Evolutionary conservation across 1,140 invertebrate species (phyloP), one percentile per base, ranked within the genome.

Genomic region (Diprion similis): DNA sequence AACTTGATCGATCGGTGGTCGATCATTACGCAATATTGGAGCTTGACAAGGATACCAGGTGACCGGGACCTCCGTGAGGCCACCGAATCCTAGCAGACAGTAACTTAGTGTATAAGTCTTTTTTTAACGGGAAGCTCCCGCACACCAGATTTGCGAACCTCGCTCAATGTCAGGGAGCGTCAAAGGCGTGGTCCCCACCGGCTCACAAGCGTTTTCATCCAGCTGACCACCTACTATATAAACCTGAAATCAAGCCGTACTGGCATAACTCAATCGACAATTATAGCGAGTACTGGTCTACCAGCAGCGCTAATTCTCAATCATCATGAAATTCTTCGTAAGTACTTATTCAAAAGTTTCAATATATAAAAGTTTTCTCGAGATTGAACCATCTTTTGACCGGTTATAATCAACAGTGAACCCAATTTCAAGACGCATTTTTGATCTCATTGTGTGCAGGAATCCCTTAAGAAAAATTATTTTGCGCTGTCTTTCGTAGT

Each of bases 291-390:
- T 68, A 71, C 69, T 68, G 66, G 66, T 68, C 11, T 1, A 37
- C 66, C 66, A 68, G 66, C 66, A 68, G 66, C 66, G 66, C 66
- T 68, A 68, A 68, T 68, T 68, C 11, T 19, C 17, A 68, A 68
- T 68, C 66, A 45, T 19, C 66, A 48, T 46, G 37, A 46, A 48
- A 18, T 17, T 70, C 37, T 70, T 51, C 24, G 15, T 64, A 24
- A 64, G 18, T 73, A 19, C 10, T 66, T 18, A 24, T 51, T 45
- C 59, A 37, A 37, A 37, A 37, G 24, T 37, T 37, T 4, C 24
- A 6, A 37, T 37, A 37, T 6, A 6, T 6, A 37, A 4, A 1
- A 37, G 24, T 37, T 37, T 37, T 37, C 24, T 37, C 24, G 6
- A 37, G 24, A 37, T 37, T 37, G 6, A 37, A 37, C 24, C 2